phyloP scores from a whole-genome alignment of 2,113 vertebrate genomes.

The Ochotona curzoniae region DNA sequence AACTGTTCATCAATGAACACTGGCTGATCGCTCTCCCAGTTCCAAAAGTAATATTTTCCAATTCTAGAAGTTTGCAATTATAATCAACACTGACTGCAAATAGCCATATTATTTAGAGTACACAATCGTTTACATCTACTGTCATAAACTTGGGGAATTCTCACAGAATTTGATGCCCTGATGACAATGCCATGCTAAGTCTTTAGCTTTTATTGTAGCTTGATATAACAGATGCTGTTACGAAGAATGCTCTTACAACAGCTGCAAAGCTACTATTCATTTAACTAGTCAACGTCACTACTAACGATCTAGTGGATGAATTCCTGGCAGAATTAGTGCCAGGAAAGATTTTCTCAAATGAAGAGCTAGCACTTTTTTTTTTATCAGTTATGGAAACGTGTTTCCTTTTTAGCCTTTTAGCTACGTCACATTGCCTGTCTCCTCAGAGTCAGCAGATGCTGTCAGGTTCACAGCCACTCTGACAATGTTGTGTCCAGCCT shows the following conservation, averaged over 20 bases:
- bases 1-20: background rate
- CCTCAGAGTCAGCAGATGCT: too few species aligned
- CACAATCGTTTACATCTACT: conserved; percentile 33
- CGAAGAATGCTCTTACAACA: background rate
- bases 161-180: background rate
- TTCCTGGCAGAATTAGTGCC: conserved; percentile 41
- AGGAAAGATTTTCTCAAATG: conserved; percentile 39
- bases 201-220: background rate
- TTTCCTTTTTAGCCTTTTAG: conserved; percentile 51
- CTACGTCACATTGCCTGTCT: too few species aligned
- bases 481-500: too few species aligned
- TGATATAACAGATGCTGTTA: conserved; percentile 36
- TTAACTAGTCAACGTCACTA: conserved; percentile 40
- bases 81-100: background rate
- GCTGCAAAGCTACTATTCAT: conserved; percentile 43
- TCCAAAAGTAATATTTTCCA: conserved; percentile 21
- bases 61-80: background rate
- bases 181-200: conserved; percentile 9
- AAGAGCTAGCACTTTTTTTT: background rate
- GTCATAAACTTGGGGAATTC: background rate
- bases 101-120: background rate
- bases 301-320: conserved; percentile 45
- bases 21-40: background rate
- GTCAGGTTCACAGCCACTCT: too few species aligned
- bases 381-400: conserved; percentile 33